phyloP scores from a whole-genome alignment of 2,113 vertebrate species.

The Tachycineta bicolor region DNA sequence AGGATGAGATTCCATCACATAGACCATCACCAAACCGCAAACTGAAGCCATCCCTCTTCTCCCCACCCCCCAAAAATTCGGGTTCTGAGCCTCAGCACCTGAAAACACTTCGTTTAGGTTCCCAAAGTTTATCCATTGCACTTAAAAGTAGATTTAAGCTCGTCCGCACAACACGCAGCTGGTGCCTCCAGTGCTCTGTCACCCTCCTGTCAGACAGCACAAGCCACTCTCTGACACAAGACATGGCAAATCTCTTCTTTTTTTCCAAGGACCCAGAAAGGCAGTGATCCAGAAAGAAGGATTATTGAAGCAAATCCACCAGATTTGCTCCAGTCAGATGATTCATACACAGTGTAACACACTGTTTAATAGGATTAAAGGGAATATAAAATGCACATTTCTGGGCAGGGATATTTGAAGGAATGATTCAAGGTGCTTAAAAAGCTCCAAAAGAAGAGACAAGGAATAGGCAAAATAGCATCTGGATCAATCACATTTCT shows the following conservation, averaged over 20 bases:
- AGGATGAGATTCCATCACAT: not conserved
- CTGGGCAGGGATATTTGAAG: not conserved
- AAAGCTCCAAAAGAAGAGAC: not conserved
- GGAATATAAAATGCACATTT: slow-evolving; percentile 35
- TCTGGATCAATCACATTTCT: not conserved
- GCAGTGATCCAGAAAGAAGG: slow-evolving; percentile 51
- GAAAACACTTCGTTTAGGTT: slow-evolving; percentile 7
- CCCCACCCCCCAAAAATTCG: not conserved
- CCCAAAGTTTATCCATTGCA: not conserved
- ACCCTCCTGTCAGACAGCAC: not conserved
- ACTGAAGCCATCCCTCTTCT: not conserved
- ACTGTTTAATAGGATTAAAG: slow-evolving; percentile 46
- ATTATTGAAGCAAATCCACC: slow-evolving; percentile 56
- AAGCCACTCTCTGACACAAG: not conserved
- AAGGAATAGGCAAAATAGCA: not conserved
- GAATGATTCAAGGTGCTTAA: slow-evolving; percentile 1
- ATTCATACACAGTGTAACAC: slow-evolving; percentile 49
- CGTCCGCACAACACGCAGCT: not conserved
- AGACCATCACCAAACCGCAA: not conserved
- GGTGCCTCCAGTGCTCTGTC: not conserved
- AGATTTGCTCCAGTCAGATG: slow-evolving; percentile 66
- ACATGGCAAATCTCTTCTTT: not conserved
- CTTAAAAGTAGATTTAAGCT: not conserved
- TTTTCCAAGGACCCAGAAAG: slow-evolving; percentile 43
- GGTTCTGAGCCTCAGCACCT: not conserved